Base-by-base conservation (phyloP, 1,140 invertebrate genomes). In the Meloidogyne floridensis region DNA sequence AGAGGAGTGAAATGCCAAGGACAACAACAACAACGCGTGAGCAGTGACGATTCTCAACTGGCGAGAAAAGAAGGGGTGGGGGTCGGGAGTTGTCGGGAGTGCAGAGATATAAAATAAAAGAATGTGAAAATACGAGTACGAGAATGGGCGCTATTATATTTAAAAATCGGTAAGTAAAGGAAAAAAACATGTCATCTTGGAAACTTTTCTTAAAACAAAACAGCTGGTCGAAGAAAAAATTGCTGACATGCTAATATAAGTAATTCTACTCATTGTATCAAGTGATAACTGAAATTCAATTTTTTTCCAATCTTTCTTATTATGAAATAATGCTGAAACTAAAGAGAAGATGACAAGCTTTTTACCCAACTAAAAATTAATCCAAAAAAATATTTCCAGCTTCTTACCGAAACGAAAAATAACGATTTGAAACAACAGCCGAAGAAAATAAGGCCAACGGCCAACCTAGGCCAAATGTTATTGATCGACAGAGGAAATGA, bases 401-500 rank as follows among this genome's bases (percentile, higher is more conserved):
- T 47, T 4, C 4, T 59, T 59, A 59, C 56, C 56, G 56, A 59
- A 59, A 15, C 13, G 56, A 59, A 13, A 59, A 59, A 15, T 59
- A 59, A 11, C 56, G 11, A 59, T 11, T 59, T 15, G 56, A 59
- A 15, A 59, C 11, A 3, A 54, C 53, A 54, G 11, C 53, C 11
- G 53, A 54, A 32, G 32, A 32, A 54, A 0, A 54, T 9, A 13
- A 54, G 53, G 53, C 74, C 10, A 4, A 42, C 47, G 74, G 74
- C 42, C 18, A 75, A 20, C 51, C 47, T 32, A 18, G 77, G 56
- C 77, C 56, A 78, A 78, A 78, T 78, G 76, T 70, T 78, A 78
- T 78, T 71, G 77, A 78, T 78, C 72, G 18, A 70, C 11, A 20
- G n/a, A 69, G 11, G 20, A 70, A 59, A 69, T 10, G 51, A 42